Evolutionary conservation across 2,113 vertebrate species (phyloP).

Genomic region (Brachypteracias leptosomus): DNA sequence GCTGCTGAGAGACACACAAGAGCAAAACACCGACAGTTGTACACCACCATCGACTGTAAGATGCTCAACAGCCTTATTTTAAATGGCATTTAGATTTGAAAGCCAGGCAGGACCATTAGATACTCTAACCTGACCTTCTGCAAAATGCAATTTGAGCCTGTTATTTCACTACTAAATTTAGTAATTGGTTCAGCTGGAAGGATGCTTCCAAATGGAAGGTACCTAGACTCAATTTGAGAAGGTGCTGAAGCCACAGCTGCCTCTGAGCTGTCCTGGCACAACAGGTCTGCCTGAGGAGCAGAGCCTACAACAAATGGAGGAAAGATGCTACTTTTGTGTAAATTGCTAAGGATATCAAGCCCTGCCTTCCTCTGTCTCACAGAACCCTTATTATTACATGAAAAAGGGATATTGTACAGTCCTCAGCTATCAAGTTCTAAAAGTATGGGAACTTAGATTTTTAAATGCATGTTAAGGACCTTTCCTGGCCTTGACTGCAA

Average conservation of each 20-base stretch:
- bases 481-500: neutral
- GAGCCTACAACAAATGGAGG: neutral
- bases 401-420: neutral
- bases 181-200: neutral
- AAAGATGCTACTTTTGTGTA: neutral
- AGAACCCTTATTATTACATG: neutral
- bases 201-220: neutral
- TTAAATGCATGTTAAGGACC: neutral
- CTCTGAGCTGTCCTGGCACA: neutral
- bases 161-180: neutral
- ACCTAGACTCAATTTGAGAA: accelerated
- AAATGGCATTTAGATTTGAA: neutral
- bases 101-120: neutral
- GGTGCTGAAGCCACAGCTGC: neutral
- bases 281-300: neutral
- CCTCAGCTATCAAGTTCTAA: neutral
- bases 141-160: neutral
- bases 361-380: neutral
- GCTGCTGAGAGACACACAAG: neutral
- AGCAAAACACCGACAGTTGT: neutral
- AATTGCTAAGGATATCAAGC: neutral
- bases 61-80: neutral
- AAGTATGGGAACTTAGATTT: neutral
- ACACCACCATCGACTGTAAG: accelerated
- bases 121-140: neutral